phyloP scores from a whole-genome alignment of 2,113 vertebrate species.

The Alligator mississippiensis region DNA sequence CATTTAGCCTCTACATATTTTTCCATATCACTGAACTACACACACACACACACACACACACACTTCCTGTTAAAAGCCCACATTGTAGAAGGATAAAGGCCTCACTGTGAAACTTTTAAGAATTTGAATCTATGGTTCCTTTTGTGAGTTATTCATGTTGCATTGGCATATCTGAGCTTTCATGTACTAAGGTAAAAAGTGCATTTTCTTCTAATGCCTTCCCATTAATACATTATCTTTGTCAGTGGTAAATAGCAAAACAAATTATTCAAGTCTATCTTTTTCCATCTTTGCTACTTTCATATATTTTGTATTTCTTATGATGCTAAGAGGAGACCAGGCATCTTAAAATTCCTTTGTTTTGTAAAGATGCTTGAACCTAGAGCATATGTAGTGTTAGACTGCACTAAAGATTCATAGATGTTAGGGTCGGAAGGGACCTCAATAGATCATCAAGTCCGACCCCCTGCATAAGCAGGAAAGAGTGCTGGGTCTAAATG shows the following conservation, averaged over 20 bases:
- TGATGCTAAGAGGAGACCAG: neutral
- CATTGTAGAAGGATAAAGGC: neutral
- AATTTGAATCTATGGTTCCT: neutral
- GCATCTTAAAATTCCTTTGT: neutral
- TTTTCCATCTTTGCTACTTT: neutral
- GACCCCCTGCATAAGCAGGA: too few relatives aligned
- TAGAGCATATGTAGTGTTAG: neutral
- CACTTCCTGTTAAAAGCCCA: neutral
- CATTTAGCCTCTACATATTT: neutral
- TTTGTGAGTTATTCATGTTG: neutral
- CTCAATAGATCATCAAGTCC: too few relatives aligned
- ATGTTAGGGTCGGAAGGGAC: too few relatives aligned
- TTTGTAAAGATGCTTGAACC: neutral
- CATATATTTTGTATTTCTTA: neutral
- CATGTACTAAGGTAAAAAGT: neutral
- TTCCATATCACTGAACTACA: neutral
- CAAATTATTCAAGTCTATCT: neutral
- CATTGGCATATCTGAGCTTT: neutral
- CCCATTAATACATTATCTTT: neutral
- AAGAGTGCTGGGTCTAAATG: too few relatives aligned
- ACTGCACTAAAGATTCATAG: too few relatives aligned
- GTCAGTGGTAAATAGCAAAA: neutral
- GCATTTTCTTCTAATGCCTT: neutral
- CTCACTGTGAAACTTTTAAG: neutral
- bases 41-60: neutral